These are phyloP conservation scores for Alethe diademata DNA, from an alignment of 2,113 vertebrate species.

Conservation along the genomic window DNA sequence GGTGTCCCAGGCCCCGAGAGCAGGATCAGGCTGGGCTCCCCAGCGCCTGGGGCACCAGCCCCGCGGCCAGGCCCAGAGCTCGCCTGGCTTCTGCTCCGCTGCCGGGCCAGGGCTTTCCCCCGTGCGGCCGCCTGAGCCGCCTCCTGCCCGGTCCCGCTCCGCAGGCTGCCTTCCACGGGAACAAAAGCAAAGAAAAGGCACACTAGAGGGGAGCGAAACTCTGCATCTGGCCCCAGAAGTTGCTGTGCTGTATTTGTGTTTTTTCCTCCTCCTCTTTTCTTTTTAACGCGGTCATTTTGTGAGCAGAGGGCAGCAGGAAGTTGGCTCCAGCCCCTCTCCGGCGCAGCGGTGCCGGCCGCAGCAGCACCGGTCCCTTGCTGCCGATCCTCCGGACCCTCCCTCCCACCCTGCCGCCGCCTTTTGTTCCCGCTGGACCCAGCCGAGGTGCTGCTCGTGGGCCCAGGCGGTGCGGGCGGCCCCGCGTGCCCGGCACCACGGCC, in stretches of 20 bases:
- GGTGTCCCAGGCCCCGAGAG: not conserved
- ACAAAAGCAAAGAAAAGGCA: conserved; percentile 44
- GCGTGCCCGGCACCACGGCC: conserved; percentile 25
- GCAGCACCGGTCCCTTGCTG: conserved; percentile 53
- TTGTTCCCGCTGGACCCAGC: conserved; percentile 75
- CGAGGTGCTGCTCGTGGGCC: conserved; percentile 69
- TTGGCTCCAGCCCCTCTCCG: conserved; percentile 42
- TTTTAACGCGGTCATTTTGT: not conserved
- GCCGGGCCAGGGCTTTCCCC: not conserved
- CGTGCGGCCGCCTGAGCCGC: not conserved
- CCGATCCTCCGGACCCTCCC: conserved; percentile 51
- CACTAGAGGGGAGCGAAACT: not conserved
- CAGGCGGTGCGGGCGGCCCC: conserved; percentile 39
- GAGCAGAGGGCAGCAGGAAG: conserved; percentile 57
- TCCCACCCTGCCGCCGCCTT: conserved; percentile 59
- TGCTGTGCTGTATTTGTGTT: conserved; percentile 34
- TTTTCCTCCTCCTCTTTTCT: not conserved
- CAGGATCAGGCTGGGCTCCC: not conserved
- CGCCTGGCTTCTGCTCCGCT: not conserved
- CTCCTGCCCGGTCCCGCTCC: not conserved
- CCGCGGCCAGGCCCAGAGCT: not conserved
- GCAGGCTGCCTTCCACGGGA: not conserved
- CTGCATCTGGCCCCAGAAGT: not conserved
- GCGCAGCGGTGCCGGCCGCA: conserved; percentile 27
- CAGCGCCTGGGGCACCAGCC: accelerated